These are phyloP conservation scores for Tympanuchus pallidicinctus DNA, from an alignment of 2,113 vertebrate species.

Conservation along the genomic window DNA sequence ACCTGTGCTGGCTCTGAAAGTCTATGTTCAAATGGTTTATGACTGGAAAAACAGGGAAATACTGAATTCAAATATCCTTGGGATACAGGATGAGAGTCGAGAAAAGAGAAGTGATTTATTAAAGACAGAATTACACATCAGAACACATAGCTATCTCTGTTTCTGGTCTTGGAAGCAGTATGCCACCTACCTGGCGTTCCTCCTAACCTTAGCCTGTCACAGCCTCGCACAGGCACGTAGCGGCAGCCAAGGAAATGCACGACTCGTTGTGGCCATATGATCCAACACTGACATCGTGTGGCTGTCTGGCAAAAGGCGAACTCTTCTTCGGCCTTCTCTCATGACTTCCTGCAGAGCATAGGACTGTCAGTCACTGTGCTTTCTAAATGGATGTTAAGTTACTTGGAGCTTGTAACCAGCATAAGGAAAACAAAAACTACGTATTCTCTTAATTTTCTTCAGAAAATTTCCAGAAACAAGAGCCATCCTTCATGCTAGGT, in stretches of 20 bases:
- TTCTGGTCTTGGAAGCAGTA: neutral
- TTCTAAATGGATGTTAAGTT: neutral
- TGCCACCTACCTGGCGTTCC: neutral
- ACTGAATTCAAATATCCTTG: neutral
- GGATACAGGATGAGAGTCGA: neutral
- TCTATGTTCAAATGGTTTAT: neutral
- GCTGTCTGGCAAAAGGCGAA: neutral
- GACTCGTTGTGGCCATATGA: rapidly evolving
- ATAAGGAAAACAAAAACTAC: neutral
- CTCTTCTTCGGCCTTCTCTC: neutral
- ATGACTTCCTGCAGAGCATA: neutral
- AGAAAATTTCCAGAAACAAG: neutral
- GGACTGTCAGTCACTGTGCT: neutral
- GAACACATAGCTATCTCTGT: neutral
- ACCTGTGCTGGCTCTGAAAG: neutral
- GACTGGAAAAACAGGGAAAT: neutral
- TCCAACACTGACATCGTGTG: constrained; percentile 30
- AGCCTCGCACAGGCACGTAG: neutral
- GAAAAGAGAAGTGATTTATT: neutral
- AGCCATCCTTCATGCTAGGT: rapidly evolving
- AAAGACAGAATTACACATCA: neutral
- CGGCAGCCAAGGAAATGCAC: neutral
- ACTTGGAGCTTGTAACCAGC: neutral
- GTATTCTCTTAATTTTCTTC: neutral
- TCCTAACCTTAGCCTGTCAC: neutral